Evolutionary conservation across 2,113 vertebrate genomes (phyloP).

Genomic region (Taurulus bubalis): DNA sequence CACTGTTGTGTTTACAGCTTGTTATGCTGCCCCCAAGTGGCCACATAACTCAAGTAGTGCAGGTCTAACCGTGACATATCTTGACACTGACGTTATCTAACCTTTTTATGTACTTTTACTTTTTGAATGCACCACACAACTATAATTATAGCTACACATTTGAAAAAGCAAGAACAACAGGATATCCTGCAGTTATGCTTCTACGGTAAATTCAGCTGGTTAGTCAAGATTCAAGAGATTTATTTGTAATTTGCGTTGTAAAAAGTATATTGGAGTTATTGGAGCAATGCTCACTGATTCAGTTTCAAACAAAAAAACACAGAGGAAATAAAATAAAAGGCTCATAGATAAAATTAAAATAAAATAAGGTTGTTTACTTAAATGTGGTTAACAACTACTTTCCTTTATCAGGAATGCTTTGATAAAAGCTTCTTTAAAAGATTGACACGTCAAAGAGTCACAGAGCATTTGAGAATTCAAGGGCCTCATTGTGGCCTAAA

Average conservation of each 20-base stretch:
- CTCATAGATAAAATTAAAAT: background rate
- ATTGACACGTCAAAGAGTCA: background rate
- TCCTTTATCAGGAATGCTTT: background rate
- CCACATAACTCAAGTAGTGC: background rate
- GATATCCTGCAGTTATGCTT: background rate
- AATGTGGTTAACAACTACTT: background rate
- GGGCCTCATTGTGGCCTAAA: background rate
- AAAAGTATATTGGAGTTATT: too few species aligned
- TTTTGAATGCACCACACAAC: background rate
- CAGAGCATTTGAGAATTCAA: background rate
- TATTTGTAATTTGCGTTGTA: too few species aligned
- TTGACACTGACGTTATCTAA: background rate
- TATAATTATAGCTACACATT: background rate
- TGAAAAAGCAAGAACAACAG: background rate
- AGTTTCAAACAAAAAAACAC: too few species aligned
- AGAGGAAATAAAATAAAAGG: too few species aligned
- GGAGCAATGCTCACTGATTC: too few species aligned
- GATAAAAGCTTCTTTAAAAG: background rate
- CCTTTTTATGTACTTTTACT: background rate
- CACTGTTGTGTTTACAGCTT: background rate
- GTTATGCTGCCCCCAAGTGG: background rate
- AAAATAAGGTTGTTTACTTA: too few species aligned
- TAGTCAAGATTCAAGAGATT: background rate
- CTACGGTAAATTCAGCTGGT: background rate
- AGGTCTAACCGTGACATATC: background rate